These are phyloP conservation scores for Masnerella sp. DNA, from an alignment of 2,888 invertebrate genomes.

Conservation along the genomic window DNA sequence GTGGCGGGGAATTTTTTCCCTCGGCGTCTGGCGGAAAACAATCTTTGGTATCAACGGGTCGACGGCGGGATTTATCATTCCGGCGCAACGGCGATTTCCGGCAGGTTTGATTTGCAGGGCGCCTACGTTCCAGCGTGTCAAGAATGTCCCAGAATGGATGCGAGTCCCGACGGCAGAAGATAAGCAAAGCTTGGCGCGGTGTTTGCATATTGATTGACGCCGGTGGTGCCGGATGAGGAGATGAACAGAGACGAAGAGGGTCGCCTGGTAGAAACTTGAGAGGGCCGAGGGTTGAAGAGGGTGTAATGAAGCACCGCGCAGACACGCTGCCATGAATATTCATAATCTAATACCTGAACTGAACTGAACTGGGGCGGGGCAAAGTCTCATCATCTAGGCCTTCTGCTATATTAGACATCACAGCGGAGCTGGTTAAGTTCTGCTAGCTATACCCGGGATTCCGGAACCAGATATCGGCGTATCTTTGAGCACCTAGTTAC, in stretches of 20 bases:
- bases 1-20: background rate
- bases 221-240: slow-evolving; percentile 61
- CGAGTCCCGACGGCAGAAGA: slow-evolving; percentile 66
- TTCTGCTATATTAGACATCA: slow-evolving; percentile 75
- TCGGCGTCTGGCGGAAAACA: slow-evolving; percentile 4
- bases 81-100: slow-evolving; percentile 53
- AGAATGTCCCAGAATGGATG: slow-evolving; percentile 59
- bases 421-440: slow-evolving; percentile 58
- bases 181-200: slow-evolving; percentile 75
- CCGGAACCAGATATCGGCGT: slow-evolving; percentile 62
- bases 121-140: slow-evolving; percentile 55
- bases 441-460: slow-evolving; percentile 60
- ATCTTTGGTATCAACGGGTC: slow-evolving; percentile 19
- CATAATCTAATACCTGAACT: slow-evolving; percentile 78
- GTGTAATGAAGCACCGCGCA: slow-evolving; percentile 78
- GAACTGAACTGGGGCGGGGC: slow-evolving; percentile 72
- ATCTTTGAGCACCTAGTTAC: slow-evolving; percentile 52
- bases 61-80: slow-evolving; percentile 40
- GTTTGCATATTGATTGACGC: slow-evolving; percentile 77
- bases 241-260: slow-evolving; percentile 56
- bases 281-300: slow-evolving; percentile 64
- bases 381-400: slow-evolving; percentile 70
- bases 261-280: slow-evolving; percentile 51
- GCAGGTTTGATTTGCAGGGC: slow-evolving; percentile 54
- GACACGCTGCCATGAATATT: slow-evolving; percentile 78